Conservation (phyloP, 2,888 invertebrate species). For the Agelastica alni region DNA sequence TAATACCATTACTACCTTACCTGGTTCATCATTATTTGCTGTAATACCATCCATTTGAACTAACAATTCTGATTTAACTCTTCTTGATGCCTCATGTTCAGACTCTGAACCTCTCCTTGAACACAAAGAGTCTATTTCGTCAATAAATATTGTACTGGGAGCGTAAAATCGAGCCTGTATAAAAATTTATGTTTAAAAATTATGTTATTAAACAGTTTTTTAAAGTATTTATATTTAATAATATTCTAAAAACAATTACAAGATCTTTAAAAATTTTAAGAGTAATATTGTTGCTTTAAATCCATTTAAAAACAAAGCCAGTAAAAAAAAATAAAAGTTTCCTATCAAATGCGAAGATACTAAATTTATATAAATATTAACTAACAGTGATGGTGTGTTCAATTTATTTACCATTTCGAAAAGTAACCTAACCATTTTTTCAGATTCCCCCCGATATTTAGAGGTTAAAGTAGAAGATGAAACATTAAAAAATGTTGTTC, state of each 20-base stretch:
- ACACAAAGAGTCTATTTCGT: constrained; percentile 98
- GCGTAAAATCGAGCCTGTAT: constrained; percentile 93
- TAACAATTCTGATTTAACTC: constrained; percentile 95
- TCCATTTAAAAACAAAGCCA: too few species aligned
- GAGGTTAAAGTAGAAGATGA: constrained; percentile 97
- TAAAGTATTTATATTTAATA: background rate
- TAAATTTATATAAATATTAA: too few species aligned
- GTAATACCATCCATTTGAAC: constrained; percentile 99
- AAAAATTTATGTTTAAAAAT: constrained; percentile 23
- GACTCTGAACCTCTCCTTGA: constrained; percentile 93
- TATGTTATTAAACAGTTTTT: too few species aligned
- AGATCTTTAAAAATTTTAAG: too few species aligned
- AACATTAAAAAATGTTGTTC: constrained; percentile 96
- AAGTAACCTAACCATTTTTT: constrained; percentile 92
- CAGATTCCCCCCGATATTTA: constrained; percentile 98
- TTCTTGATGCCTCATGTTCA: constrained; percentile 95
- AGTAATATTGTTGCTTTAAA: too few species aligned
- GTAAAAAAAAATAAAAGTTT: too few species aligned
- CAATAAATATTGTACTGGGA: constrained; percentile 97
- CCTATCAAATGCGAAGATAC: too few species aligned
- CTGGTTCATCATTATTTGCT: constrained; percentile 66
- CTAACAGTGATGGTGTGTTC: too few species aligned
- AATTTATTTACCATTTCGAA: constrained; percentile 99
- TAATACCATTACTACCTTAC: constrained; percentile 91
- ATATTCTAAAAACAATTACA: background rate